These are phyloP conservation scores for Psilopsiagon aymara DNA, from an alignment of 2,113 vertebrate species.

Conservation along the genomic window DNA sequence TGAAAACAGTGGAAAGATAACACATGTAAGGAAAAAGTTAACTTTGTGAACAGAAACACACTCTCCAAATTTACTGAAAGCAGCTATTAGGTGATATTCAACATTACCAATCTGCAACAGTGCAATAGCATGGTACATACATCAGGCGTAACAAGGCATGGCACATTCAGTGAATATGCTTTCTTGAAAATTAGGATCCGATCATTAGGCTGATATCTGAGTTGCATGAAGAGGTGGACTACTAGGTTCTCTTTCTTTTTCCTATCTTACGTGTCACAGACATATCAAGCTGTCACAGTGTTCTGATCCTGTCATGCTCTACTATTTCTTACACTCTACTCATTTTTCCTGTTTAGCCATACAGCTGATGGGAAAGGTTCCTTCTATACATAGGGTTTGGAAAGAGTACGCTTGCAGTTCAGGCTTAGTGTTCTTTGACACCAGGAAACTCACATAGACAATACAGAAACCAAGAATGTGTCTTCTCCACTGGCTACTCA, in stretches of 20 bases:
- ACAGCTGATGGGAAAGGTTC: neutral
- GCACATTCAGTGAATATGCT: neutral
- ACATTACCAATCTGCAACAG: neutral
- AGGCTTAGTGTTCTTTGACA: neutral
- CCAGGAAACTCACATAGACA: neutral
- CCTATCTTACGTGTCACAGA: neutral
- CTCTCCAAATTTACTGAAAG: neutral
- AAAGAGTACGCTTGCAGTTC: neutral
- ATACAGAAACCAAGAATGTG: neutral
- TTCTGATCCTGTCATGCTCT: neutral
- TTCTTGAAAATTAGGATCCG: neutral
- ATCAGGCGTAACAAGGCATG: neutral
- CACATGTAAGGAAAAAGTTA: neutral
- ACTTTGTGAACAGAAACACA: neutral
- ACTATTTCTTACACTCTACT: neutral
- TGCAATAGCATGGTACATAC: neutral
- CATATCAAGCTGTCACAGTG: neutral
- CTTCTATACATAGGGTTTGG: neutral
- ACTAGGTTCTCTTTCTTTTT: neutral
- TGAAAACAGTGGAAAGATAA: neutral
- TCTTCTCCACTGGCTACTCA: neutral
- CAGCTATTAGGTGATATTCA: neutral
- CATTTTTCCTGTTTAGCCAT: neutral
- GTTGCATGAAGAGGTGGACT: neutral
- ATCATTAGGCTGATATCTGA: neutral